These are phyloP conservation scores for Pimpla rufipes DNA, from an alignment of 2,888 invertebrate species.

Conservation along the genomic window DNA sequence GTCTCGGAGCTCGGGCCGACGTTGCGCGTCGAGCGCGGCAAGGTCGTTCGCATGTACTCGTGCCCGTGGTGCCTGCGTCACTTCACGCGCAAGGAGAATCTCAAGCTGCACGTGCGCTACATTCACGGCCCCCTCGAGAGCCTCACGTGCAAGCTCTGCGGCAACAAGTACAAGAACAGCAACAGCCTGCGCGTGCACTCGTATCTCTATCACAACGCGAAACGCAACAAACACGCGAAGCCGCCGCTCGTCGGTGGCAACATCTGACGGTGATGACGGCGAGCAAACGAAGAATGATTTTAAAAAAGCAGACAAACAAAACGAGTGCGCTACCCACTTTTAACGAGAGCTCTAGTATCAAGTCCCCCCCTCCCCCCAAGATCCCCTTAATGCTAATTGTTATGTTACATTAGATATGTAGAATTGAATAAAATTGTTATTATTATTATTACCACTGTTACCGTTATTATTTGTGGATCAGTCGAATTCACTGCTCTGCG, in stretches of 20 bases:
- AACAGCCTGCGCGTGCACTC: conserved; percentile 84
- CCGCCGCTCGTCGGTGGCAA: conserved; percentile 70
- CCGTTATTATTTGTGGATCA: conserved; percentile 26
- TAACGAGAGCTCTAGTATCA: conserved; percentile 41
- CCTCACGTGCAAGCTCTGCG: conserved; percentile 90
- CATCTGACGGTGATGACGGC: conserved; percentile 47
- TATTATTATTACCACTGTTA: conserved; percentile 63
- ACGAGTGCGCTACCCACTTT: neutral
- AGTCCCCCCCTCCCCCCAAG: neutral
- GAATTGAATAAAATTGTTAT: conserved; percentile 69
- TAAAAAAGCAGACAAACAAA: neutral
- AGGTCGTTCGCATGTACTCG: conserved; percentile 83
- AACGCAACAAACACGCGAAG: conserved; percentile 80
- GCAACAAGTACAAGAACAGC: conserved; percentile 86
- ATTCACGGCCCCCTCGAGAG: conserved; percentile 90
- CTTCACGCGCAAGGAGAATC: conserved; percentile 86
- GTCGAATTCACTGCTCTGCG: neutral
- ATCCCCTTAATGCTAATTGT: conserved; percentile 57
- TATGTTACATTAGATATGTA: conserved; percentile 61
- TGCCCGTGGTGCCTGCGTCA: conserved; percentile 84
- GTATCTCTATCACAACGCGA: conserved; percentile 84
- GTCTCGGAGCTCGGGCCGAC: conserved; percentile 84
- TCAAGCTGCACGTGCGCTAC: conserved; percentile 91
- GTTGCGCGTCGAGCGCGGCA: conserved; percentile 82
- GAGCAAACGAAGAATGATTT: neutral